Percentiles rank a stretch among this genome's conserved stretches.
Evolutionary conservation across 1,140 invertebrate species (phyloP).

Genomic region (Mesaphorura yosii): DNA sequence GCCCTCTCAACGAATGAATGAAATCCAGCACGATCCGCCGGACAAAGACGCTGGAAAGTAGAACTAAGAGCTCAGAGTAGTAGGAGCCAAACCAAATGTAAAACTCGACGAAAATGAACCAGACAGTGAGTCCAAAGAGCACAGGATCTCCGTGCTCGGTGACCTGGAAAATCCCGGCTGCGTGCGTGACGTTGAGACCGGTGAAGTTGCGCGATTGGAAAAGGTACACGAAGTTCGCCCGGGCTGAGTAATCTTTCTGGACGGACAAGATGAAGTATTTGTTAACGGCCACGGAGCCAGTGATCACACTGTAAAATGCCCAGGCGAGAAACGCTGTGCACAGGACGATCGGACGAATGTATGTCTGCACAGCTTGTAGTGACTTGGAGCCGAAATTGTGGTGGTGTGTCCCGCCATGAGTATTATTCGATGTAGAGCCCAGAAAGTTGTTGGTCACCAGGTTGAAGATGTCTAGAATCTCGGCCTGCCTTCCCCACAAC

Average conservation of each 20-base stretch:
- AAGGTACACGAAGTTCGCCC: slow-evolving; percentile 9
- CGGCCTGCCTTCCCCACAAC: not conserved
- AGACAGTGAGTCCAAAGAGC: not conserved
- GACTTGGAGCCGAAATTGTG: not conserved
- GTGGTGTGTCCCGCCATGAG: too few relatives aligned
- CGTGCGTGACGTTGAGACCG: too few relatives aligned
- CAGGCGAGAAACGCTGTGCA: not conserved
- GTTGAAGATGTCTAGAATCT: slow-evolving; percentile 1
- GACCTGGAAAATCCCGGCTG: too few relatives aligned
- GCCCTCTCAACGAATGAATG: too few relatives aligned
- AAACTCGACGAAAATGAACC: slow-evolving; percentile 5
- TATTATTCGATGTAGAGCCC: too few relatives aligned
- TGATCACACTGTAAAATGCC: slow-evolving; percentile 7
- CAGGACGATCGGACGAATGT: not conserved
- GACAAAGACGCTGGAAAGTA: not conserved
- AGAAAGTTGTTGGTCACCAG: not conserved
- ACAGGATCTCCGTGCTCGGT: not conserved
- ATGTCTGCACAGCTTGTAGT: not conserved
- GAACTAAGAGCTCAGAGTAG: slow-evolving; percentile 6
- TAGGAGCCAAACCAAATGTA: slow-evolving; percentile 11
- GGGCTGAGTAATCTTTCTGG: not conserved
- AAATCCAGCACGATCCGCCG: too few relatives aligned
- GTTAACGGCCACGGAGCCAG: not conserved
- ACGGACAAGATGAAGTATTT: slow-evolving; percentile 4
- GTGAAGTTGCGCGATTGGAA: not conserved